Evolutionary conservation across 2,113 vertebrate species (phyloP), one percentile per base, ranked within the genome.

Genomic region (Oncorhynchus nerka): DNA sequence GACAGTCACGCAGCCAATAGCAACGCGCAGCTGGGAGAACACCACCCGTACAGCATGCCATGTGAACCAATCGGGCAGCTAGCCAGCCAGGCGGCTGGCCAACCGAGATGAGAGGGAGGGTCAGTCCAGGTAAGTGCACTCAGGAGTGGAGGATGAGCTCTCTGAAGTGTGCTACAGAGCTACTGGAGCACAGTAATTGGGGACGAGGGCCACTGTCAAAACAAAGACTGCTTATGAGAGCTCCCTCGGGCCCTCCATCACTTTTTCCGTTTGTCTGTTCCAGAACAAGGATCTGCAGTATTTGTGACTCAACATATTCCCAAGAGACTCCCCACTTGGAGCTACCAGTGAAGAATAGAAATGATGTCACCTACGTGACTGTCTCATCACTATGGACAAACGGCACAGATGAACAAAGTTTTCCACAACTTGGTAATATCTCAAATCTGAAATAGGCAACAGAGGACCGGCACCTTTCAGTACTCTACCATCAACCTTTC

Each of bases 1-100:
- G 70, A 73, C 80, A 70, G 75, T 78, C 79, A 51, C 73, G 74
- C 79, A 80, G 78, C 75, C 82, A 81, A 81, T 81, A 75, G 78
- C 34, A 89, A 84, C 82, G 83, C 84, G 68, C 66, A 87, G 80
- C 59, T 81, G 71, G 68, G 83, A 79, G 73, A 55, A 55, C 71
- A 78, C 79, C 71, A 83, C 77, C 81, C 74, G 77, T 77, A 83
- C 77, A 77, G 68, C 65, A 76, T 87, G 79, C 72, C 81, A 83
- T 84, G 78, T 73, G 75, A 79, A 26, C 19, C 39, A 45, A 30
- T 59, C 82, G 76, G 81, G 84, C 85, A 82, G 75, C 76, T 69
- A 74, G 84, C 84, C 86, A 45, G 20, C 71, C 83, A 74, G 81
- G 83, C 86, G 83, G 75, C 73, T 69, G 73, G 85, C 84, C 86